These are phyloP conservation scores for Festucalex cinctus DNA, from an alignment of 2,113 vertebrate species.

Conservation along the genomic window DNA sequence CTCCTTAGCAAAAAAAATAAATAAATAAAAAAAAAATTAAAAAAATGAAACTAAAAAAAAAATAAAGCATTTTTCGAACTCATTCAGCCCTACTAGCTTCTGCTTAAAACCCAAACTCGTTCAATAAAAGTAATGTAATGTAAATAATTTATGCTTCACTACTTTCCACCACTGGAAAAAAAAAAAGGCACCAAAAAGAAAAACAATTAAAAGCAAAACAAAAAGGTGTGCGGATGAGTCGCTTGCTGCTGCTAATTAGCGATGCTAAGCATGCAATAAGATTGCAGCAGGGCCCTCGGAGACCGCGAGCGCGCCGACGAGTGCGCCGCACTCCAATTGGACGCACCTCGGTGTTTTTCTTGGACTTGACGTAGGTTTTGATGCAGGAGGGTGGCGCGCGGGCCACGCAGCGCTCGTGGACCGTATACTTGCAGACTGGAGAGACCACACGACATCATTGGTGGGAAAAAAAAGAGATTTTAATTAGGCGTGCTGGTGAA, in stretches of 20 bases:
- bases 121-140: too few species aligned
- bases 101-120: background rate
- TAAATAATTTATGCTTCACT: too few species aligned
- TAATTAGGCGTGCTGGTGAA: background rate
- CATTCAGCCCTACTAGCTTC: too few species aligned
- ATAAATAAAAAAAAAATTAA: too few species aligned
- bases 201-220: slow-evolving; percentile 7
- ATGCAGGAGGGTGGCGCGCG: slow-evolving; percentile 87
- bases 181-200: background rate
- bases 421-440: slow-evolving; percentile 92
- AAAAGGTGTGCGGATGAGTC: slow-evolving; percentile 12
- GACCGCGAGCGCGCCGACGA: slow-evolving; percentile 48
- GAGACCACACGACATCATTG: slow-evolving; percentile 21
- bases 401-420: slow-evolving; percentile 86
- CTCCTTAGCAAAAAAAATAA: too few species aligned
- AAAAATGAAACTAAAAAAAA: too few species aligned
- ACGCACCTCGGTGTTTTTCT: slow-evolving; percentile 90
- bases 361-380: slow-evolving; percentile 92
- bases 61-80: too few species aligned
- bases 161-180: background rate
- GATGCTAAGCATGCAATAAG: slow-evolving; percentile 37
- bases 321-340: slow-evolving; percentile 60
- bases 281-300: background rate
- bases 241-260: slow-evolving; percentile 54
- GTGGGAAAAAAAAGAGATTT: background rate